Percentiles rank a stretch among this genome's conserved stretches.
phyloP scores from a whole-genome alignment of 2,113 vertebrate genomes.

The Orthonyx spaldingii region DNA sequence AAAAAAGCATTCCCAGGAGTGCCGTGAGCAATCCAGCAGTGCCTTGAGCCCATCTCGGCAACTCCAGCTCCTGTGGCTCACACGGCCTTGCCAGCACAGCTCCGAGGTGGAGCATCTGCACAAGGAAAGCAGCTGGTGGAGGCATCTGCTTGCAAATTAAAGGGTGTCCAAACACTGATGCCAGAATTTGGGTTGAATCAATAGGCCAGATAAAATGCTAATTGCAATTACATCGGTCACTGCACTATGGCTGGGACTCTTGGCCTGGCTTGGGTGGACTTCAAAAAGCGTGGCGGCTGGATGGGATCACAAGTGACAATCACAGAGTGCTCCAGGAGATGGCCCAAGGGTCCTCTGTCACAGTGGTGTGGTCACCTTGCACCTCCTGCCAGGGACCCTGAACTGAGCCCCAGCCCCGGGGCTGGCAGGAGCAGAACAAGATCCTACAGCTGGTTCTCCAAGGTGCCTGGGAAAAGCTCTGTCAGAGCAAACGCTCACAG shows the following conservation, averaged over 20 bases:
- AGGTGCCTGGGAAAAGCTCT: not conserved
- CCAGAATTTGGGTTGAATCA: not conserved
- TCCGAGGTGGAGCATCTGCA: not conserved
- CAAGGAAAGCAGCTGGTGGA: not conserved
- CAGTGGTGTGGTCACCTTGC: not conserved
- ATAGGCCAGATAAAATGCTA: conserved; percentile 30
- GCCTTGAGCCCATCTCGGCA: not conserved
- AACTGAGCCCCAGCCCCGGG: not conserved
- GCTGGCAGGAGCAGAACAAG: not conserved
- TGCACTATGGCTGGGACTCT: not conserved
- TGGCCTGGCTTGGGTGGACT: not conserved
- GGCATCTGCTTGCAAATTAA: not conserved
- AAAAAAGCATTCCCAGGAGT: fast-evolving
- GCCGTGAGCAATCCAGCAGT: not conserved
- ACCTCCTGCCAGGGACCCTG: not conserved
- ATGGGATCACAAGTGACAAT: too few species aligned
- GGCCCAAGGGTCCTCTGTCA: not conserved
- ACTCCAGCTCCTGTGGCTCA: not conserved
- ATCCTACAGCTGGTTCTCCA: not conserved
- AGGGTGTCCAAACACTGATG: not conserved
- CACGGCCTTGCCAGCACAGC: not conserved
- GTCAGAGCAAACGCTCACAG: not conserved
- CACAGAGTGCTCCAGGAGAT: not conserved
- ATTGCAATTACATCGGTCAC: conserved; percentile 1
- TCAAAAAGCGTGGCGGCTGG: not conserved